Evolutionary conservation across 2,113 vertebrate genomes (phyloP), one percentile per base, ranked within the genome.

Genomic region (Chaetodon auriga): DNA sequence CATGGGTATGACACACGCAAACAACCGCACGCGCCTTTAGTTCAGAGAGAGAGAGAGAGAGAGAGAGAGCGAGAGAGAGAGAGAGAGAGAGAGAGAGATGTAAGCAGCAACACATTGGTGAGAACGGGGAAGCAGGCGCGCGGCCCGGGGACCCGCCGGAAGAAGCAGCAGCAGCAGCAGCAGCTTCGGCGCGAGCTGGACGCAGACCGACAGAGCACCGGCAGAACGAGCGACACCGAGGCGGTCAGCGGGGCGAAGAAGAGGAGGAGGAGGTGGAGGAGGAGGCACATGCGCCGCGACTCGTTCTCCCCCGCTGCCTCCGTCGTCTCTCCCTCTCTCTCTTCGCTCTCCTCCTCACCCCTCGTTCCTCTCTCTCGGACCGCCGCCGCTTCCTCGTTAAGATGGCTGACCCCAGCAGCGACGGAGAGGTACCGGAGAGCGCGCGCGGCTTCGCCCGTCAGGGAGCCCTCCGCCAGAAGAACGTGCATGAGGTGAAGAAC

Each of bases 381-480:
- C 80, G 72, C 83, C 83, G 19, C 68, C 87, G 92, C 89, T 94
- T 92, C 94, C 93, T 94, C 94, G 92, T 92, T 93, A 94, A 94
- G 88, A 96, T 96, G 95, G 95, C 95, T 91, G 95, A 96, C 90
- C 93, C 92, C 89, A 77, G 48, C 91, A 93, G 87, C 85, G 95
- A 94, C 89, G 90, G 88, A 81, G 95, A 95, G 73, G 96, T 92
- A 89, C 96, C 93, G 94, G 94, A 92, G 93, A 96, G 93, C 35
- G 95, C 95, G 90, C 96, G 97, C 72, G 95, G 94, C 58, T 97
- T 98, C 91, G 97, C 97, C 91, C 96, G 97, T 54, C 97, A 97
- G 94, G 97, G 97, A 75, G 97, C 97, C 77, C 96, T 96, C 69
- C 95, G 95, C 25, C 93, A 97, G 94, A 97, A 97, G 93, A 97